Evolutionary conservation across 2,113 vertebrate genomes (phyloP), one percentile per base, ranked within the genome.

Genomic region (Propithecus coquereli): DNA sequence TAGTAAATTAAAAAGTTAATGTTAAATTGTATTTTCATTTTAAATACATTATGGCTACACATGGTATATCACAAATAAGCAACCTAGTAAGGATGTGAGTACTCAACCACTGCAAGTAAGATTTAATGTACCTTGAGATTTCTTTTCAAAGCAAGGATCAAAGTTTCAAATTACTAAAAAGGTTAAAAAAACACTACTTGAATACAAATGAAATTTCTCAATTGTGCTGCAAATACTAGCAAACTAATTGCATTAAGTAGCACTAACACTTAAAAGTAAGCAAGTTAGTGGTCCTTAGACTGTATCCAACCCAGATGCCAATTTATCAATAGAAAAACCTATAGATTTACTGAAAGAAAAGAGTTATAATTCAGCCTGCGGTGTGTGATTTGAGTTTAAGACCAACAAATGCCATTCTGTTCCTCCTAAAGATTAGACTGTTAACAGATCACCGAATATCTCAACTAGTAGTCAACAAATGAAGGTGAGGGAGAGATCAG

Each of bases 1-100:
- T 50, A 81, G 57, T 61, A 90, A 81, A 96, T 66, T 57, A 23
- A 47, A 79, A 92, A 79, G 47, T 43, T 96, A 95, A 79, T 73
- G 6, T 84, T 85, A 93, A 90, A 93, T 43, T 91, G 2, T 52
- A 79, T 43, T 90, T 68, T 82, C 52, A 83, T 79, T 83, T 86
- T 63, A 63, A 63, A 12, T 63, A 63, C 4, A 65, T 70, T 71
- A 84, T 73, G 18, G 47, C 84, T 37, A 82, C 8, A 68, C 27
- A 63, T 0, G 34, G 27, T 37, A 25, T 59, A 82, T 50, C 37
- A 90, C 45, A 94, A 93, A 92, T 76, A 92, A 81, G 16, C 54
- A 88, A 85, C 25, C 50, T 74, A 47, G 18, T 59, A 37, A 85
- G 32, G 50, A 80, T 45, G 23, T 16, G 43, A 45, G 7, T 87